Evolutionary conservation across 1,140 invertebrate species (phyloP), one percentile per base, ranked within the genome.

Genomic region (Propsilocerus akamusi): DNA sequence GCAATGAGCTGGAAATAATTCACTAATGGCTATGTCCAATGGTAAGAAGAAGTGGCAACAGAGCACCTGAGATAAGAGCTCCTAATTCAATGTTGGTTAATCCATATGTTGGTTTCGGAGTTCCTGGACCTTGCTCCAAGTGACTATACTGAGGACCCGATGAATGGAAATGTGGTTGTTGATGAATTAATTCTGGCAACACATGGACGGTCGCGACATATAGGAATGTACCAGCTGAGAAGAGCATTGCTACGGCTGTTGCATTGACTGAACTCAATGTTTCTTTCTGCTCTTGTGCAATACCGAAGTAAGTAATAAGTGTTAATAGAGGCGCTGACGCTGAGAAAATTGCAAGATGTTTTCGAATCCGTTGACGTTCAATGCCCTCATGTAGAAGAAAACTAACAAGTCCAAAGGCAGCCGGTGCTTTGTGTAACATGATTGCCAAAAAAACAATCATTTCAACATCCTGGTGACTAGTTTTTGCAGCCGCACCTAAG

Each of bases 181-280:
- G 56, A 47, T 72, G 71, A 52, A 81, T 85, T 24, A 98, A 68
- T 69, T 99, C 95, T 0, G 96, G 94, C 37, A 99, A 65, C 3
- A 99, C 93, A 67, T 99, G 96, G 2, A 98, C 94, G 2, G 96
- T 97, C 0, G 96, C 91, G 5, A 99, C 96, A 62, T 98, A 99
- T 6, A 99, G 71, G 69, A 99, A 99, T 41, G 96, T 99, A 2
- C 96, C 96, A 1, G 92, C 96, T 54, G 92, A 97, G 66, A 99
- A 99, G 17, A 99, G 68, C 92, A 99, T 96, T 12, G 95, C 92
- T 34, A 97, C 78, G 37, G 75, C 76, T 14, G 77, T 98, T 2
- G 89, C 88, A 68, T 95, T 92, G 8, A 93, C 75, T 24, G 82
- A 83, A 55, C 80, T 85, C 2, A 95, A 59, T 0, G 72, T 76